Evolutionary conservation across 2,888 invertebrate species (phyloP), one percentile per base, ranked within the genome.

Genomic region (Drosophila maculinotata): DNA sequence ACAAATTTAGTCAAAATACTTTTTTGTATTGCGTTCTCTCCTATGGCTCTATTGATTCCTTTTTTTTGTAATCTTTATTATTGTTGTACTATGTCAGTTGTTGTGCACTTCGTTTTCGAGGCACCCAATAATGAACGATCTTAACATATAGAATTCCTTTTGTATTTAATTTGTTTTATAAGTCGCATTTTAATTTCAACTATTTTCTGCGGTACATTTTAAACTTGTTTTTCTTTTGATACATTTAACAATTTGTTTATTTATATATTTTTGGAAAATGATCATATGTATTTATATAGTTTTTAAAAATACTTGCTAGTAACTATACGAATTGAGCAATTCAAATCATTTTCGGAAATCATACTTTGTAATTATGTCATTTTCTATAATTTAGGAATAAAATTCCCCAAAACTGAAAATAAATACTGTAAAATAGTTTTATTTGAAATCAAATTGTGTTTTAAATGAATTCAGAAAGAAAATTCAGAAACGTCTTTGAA

Each of bases 61-160:
- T 65, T 52, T 53, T 23, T 23, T 28, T 36, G 25, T 25, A 54
- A 36, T 9, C 23, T 44, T 30, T 51, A 56, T 65, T 59, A 45
- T 68, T 53, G 42, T 69, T 44, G 45, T 52, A 39, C 48, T 35
- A 30, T 60, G 49, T 48, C 8, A 54, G 12, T 31, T 26, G 25
- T 56, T 65, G 54, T 65, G 70, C 85, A 85, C 87, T 68, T 87
- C 56, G 82, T 82, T 82, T 87, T 87, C 66, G 72, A 60, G 56
- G 87, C 82, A 87, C 75, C 41, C 9, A 12, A 12, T 9, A 51
- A 51, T 26, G 31, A 56, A 52, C 35, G 44, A 74, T 70, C 62
- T 60, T 60, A 53, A 58, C 30, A 54, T 72, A 30, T 14, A 39
- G 39, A 76, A 81, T 81, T 81, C 69, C 66, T 78, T 70, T 78